phyloP scores from a whole-genome alignment of 2,888 invertebrate genomes.

The Aleiodes leptofemur region DNA sequence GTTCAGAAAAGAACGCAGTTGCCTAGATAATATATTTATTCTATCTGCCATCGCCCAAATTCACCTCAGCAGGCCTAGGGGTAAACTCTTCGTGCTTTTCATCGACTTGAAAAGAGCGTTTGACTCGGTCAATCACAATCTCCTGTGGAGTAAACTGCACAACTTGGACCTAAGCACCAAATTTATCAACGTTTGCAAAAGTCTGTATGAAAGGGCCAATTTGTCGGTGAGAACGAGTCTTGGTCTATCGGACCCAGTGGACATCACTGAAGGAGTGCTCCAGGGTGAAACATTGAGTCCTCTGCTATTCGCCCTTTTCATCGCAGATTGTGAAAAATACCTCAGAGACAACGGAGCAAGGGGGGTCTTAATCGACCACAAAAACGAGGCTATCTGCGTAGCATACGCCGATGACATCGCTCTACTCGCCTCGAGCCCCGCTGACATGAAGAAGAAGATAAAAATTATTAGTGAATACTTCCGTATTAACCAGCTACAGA shows the following conservation, averaged over 20 bases:
- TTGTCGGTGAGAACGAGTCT: background rate
- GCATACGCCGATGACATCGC: too few species aligned
- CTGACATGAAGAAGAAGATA: too few species aligned
- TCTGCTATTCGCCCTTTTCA: too few species aligned
- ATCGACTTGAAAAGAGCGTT: constrained; percentile 19
- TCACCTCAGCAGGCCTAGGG: background rate
- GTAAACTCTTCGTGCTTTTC: constrained; percentile 33
- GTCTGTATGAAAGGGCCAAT: background rate
- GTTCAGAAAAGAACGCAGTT: constrained; percentile 52
- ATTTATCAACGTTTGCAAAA: background rate
- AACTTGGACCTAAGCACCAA: constrained; percentile 5
- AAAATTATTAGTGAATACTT: too few species aligned
- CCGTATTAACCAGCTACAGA: too few species aligned
- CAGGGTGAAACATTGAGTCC: too few species aligned
- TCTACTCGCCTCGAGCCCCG: too few species aligned
- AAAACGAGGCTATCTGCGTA: too few species aligned
- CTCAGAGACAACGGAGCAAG: too few species aligned
- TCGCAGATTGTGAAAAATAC: too few species aligned
- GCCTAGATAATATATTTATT: constrained; percentile 57
- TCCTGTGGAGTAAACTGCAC: constrained; percentile 19
- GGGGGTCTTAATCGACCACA: too few species aligned
- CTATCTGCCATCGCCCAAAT: background rate
- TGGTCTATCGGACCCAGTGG: background rate
- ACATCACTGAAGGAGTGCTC: too few species aligned
- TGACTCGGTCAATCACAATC: constrained; percentile 26